Evolutionary conservation across 2,113 vertebrate genomes (phyloP).

Genomic region (Ophthalmolycus amberensis): DNA sequence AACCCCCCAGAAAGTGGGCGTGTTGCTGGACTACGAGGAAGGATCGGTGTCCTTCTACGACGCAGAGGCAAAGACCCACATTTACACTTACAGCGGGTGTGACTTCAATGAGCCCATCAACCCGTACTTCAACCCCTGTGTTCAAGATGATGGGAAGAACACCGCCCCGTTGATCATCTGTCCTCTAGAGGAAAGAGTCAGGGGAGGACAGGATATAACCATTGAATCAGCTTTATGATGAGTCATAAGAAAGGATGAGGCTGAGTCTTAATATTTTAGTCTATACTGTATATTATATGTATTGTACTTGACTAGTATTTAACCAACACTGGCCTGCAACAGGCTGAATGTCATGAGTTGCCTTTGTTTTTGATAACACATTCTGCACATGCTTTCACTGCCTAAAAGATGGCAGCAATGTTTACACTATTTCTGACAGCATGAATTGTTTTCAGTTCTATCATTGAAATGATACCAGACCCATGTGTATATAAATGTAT

Average conservation of each 20-base stretch:
- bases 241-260: background rate
- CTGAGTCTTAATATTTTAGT: too few relatives aligned
- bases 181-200: constrained; percentile 2
- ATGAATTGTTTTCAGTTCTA: too few relatives aligned
- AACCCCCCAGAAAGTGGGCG: constrained; percentile 77
- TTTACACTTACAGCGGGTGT: constrained; percentile 81
- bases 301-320: too few relatives aligned
- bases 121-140: constrained; percentile 83
- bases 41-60: constrained; percentile 85
- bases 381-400: too few relatives aligned
- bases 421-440: too few relatives aligned
- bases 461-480: too few relatives aligned
- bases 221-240: background rate
- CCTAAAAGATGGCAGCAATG: too few relatives aligned
- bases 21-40: constrained; percentile 86
- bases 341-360: too few relatives aligned
- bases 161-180: constrained; percentile 64
- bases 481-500: too few relatives aligned
- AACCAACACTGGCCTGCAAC: too few relatives aligned
- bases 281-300: too few relatives aligned
- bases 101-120: constrained; percentile 81
- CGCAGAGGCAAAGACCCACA: constrained; percentile 60
- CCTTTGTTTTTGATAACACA: too few relatives aligned
- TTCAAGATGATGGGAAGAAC: constrained; percentile 56
- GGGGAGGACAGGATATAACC: background rate